Percentiles rank a stretch among this genome's conserved stretches.
phyloP scores from a whole-genome alignment of 2,797 vertebrate genomes.

The Limosa lapponica region DNA sequence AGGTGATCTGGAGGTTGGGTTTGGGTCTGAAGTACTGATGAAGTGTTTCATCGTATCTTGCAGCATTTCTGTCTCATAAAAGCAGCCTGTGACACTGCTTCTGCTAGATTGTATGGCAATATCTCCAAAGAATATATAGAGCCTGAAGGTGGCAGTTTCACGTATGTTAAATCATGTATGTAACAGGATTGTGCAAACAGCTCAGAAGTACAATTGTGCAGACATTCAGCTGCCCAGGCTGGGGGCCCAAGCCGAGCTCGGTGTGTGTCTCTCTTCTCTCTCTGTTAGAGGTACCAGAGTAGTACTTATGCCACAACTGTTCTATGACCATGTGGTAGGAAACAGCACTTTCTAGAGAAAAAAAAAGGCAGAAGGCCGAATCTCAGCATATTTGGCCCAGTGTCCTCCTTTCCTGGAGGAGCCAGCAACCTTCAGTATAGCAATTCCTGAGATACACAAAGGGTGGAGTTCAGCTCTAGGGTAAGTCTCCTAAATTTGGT shows the following conservation, averaged over 20 bases:
- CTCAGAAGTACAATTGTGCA: not conserved
- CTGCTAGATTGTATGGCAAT: not conserved
- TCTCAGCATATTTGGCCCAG: not conserved
- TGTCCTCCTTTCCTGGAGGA: not conserved
- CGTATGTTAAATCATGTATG: not conserved
- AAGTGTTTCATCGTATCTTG: not conserved
- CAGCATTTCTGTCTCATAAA: not conserved
- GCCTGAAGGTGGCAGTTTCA: not conserved
- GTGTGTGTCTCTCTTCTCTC: not conserved
- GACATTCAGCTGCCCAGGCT: not conserved
- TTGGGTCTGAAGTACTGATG: not conserved
- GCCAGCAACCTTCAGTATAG: not conserved
- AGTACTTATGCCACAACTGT: not conserved
- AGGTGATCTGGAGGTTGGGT: not conserved
- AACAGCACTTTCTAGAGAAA: not conserved
- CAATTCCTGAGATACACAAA: not conserved
- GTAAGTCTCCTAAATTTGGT: not conserved
- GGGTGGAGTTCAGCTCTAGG: not conserved
- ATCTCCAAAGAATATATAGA: not conserved
- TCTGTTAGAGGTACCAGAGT: not conserved
- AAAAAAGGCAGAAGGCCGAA: not conserved
- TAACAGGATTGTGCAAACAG: not conserved
- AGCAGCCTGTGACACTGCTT: not conserved
- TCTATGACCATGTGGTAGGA: not conserved
- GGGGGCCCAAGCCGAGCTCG: fast-evolving